A percentile compares a stretch with the other conserved stretches of the same genome.
phyloP scores from a whole-genome alignment of 2,888 invertebrate genomes.

The Argynnis bischoffii region DNA sequence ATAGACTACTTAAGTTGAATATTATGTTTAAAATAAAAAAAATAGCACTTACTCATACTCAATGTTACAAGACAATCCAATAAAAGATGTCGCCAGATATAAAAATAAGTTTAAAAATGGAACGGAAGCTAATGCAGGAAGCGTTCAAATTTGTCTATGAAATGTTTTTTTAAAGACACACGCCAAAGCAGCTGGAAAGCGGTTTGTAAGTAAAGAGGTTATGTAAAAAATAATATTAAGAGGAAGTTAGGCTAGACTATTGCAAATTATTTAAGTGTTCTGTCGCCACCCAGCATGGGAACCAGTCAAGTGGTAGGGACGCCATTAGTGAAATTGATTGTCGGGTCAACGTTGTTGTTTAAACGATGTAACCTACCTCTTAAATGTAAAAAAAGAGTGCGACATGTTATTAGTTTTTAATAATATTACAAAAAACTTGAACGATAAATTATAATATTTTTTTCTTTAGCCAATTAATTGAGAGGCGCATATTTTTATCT shows the following conservation, averaged over 20 bases:
- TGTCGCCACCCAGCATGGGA: conserved; percentile 81
- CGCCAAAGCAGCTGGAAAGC: conserved; percentile 66
- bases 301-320: conserved; percentile 62
- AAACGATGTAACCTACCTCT: not conserved
- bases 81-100: conserved; percentile 41
- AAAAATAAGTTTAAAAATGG: conserved; percentile 41
- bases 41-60: conserved; percentile 18
- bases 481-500: not conserved
- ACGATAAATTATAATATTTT: no score
- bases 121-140: conserved; percentile 49
- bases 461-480: no score
- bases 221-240: conserved; percentile 42
- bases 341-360: not conserved
- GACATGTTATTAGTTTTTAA: not conserved
- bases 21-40: conserved; percentile 18
- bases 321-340: conserved; percentile 48
- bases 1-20: conserved; percentile 4
- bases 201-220: conserved; percentile 45
- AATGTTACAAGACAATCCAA: conserved; percentile 25
- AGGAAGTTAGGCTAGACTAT: conserved; percentile 75
- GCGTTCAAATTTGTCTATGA: conserved; percentile 53
- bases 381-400: conserved; percentile 1
- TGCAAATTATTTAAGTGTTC: conserved; percentile 78
- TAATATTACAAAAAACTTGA: not conserved
- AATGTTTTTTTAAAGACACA: conserved; percentile 59